Conservation (phyloP, 2,113 vertebrate species). For the Gymnarchus niloticus region DNA sequence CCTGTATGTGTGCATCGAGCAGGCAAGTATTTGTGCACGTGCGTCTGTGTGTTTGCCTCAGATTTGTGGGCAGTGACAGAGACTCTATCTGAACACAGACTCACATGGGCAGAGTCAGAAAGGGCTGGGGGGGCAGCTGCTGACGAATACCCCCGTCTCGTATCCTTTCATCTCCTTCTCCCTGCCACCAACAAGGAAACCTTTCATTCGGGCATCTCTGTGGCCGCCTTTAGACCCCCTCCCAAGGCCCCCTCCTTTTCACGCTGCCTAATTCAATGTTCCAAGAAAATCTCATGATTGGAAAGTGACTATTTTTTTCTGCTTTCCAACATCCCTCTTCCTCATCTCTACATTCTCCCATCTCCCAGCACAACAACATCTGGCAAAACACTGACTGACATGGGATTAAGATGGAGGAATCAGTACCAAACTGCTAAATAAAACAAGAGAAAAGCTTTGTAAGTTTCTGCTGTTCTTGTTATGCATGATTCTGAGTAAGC, state of each 20-base stretch:
- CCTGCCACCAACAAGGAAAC: slow-evolving; percentile 51
- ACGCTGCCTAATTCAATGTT: slow-evolving; percentile 62
- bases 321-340: slow-evolving; percentile 4
- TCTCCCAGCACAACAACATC: slow-evolving; percentile 31
- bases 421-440: not conserved
- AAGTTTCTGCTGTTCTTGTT: not conserved
- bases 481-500: not conserved
- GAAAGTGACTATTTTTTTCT: slow-evolving; percentile 38
- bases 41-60: not conserved
- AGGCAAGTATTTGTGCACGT: too few relatives aligned
- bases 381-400: not conserved
- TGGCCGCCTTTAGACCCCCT: slow-evolving; percentile 35
- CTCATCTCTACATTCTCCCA: not conserved
- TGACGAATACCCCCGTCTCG: slow-evolving; percentile 46
- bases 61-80: slow-evolving; percentile 10
- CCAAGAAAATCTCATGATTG: slow-evolving; percentile 56
- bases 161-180: slow-evolving; percentile 53
- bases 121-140: slow-evolving; percentile 6
- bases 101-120: slow-evolving; percentile 24
- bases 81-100: slow-evolving; percentile 22
- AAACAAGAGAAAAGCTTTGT: not conserved
- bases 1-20: not conserved
- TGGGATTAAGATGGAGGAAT: not conserved
- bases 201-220: slow-evolving; percentile 57
- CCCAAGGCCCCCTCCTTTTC: slow-evolving; percentile 51